Evolutionary conservation across 2,888 invertebrate species (phyloP).

Genomic region (Conomelus anceps): DNA sequence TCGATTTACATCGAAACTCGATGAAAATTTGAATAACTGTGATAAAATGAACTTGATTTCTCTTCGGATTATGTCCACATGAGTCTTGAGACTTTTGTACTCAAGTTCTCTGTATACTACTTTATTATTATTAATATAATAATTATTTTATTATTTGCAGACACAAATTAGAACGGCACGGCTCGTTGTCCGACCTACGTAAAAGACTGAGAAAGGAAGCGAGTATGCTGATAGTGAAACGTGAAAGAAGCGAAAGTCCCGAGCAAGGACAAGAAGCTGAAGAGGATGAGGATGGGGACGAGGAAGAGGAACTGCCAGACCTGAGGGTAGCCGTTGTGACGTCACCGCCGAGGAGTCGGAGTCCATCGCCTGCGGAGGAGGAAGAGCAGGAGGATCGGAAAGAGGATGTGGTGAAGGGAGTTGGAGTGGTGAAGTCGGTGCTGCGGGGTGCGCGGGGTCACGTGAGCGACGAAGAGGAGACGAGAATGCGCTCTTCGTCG

Average conservation of each 20-base stretch:
- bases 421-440: slow-evolving; percentile 20
- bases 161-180: background rate
- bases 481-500: background rate
- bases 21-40: too few relatives aligned
- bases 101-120: too few relatives aligned
- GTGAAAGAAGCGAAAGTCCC: slow-evolving; percentile 32
- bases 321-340: slow-evolving; percentile 20
- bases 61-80: too few relatives aligned
- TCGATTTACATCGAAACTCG: too few relatives aligned
- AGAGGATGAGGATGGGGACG: slow-evolving; percentile 21
- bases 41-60: too few relatives aligned
- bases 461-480: slow-evolving; percentile 10
- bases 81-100: too few relatives aligned
- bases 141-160: background rate
- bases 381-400: slow-evolving; percentile 20
- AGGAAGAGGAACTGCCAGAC: slow-evolving; percentile 28
- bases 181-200: slow-evolving; percentile 22
- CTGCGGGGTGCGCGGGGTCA: slow-evolving; percentile 21
- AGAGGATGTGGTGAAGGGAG: background rate
- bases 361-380: slow-evolving; percentile 7
- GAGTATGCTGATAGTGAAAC: background rate
- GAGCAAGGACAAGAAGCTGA: slow-evolving; percentile 32
- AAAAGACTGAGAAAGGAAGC: slow-evolving; percentile 24
- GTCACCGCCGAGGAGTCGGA: background rate
- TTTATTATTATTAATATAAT: too few relatives aligned